A percentile compares a stretch with the other conserved stretches of the same genome.
Evolutionary conservation across 2,113 vertebrate species (phyloP).

Genomic region (Gavia stellata): DNA sequence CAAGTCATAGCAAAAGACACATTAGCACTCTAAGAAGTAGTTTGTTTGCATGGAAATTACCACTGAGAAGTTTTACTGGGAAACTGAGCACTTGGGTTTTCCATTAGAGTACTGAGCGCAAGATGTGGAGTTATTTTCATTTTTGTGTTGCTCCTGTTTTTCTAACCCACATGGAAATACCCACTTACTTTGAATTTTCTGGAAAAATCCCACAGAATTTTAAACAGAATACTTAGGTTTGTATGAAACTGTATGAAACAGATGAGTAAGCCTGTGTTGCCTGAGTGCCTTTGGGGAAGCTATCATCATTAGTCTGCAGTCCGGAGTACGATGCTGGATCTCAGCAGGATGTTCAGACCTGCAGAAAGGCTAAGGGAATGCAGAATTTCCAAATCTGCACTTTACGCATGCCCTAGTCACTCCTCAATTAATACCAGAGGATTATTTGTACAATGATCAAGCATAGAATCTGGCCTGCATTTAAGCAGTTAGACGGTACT

Average conservation of each 20-base stretch:
- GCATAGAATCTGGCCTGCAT: not conserved
- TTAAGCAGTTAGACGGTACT: not conserved
- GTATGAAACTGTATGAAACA: not conserved
- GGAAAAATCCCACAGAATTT: not conserved
- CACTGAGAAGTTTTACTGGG: not conserved
- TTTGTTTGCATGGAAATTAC: conserved; percentile 16
- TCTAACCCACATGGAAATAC: not conserved
- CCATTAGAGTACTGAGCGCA: not conserved
- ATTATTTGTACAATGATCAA: not conserved
- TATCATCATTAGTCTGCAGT: not conserved
- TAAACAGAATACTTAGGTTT: not conserved
- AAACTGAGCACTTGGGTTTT: not conserved
- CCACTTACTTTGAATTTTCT: not conserved
- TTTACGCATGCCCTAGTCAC: not conserved
- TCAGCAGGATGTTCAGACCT: not conserved
- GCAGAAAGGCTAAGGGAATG: not conserved
- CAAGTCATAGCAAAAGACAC: conserved; percentile 5
- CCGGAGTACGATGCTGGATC: not conserved
- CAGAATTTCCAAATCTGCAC: not conserved
- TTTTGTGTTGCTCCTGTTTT: not conserved
- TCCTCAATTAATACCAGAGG: not conserved
- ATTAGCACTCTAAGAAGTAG: not conserved
- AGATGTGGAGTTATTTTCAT: not conserved
- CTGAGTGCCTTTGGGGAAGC: not conserved
- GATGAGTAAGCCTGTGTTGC: not conserved